Base-by-base conservation (phyloP, 2,888 invertebrate species). In the Dolomedes plantarius region DNA sequence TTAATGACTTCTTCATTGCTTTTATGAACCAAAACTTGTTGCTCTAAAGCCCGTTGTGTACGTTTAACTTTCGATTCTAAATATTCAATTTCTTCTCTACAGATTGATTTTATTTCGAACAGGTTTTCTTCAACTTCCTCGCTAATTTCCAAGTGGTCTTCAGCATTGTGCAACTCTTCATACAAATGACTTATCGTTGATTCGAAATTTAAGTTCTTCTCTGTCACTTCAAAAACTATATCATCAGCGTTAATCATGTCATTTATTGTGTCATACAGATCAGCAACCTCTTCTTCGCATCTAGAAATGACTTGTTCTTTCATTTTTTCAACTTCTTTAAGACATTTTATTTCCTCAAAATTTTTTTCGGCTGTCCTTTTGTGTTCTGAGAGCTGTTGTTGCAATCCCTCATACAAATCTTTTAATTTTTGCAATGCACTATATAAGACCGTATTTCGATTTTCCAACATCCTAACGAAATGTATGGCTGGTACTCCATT, bases 91-190 rank as follows among this genome's bases (percentile, higher is more conserved):
- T 76, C 65, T 27, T 65, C 41, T 11, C 27, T 31, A n/a, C 31
- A 29, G n/a, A 65, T 41, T 9, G 23, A 28, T 31, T 31, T 29
- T 2, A 29, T 67, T 3, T 76, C 75, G 31, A 67, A 65, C 0
- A 76, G 19, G 27, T 39, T 31, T 41, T 76, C 65, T 76, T 76
- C 41, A 19, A 76, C n/a, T 65, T 76, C 75, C 19, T 41, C 29
- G 28, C 67, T 67, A 9, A 76, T 28, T 13, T 76, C 75, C 39
- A 67, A 16, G 7, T 67, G 29, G 1, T 76, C 67, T 76, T 76
- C 75, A 41, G 31, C 31, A 11, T 36, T 19, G 0, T 67, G 3
- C 9, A 76, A 46, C 13, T 3, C 16, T 16, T 19, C 28, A 19
- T 41, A 28, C 2, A 67, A 16, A 31, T 19, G 19, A 1, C 23